These are phyloP conservation scores for Ptilonorhynchus violaceus DNA, from an alignment of 2,113 vertebrate species.

Conservation along the genomic window DNA sequence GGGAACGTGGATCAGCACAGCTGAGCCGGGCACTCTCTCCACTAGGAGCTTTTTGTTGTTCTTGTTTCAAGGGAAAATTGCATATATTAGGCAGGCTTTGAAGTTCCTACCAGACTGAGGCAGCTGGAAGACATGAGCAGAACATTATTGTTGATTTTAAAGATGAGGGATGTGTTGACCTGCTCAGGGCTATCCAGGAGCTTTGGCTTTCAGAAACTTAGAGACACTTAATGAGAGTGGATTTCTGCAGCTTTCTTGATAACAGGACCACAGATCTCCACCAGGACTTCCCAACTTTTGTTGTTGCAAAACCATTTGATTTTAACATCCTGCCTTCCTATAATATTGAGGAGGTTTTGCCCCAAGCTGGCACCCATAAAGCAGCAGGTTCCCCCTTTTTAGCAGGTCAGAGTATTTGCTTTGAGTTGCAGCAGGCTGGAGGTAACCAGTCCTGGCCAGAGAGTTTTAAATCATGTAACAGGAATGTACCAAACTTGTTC, in stretches of 20 bases:
- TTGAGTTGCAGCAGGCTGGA: neutral
- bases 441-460: neutral
- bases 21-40: neutral
- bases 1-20: neutral
- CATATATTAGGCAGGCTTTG: conserved; percentile 46
- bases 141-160: neutral
- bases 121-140: neutral
- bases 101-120: neutral
- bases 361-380: neutral
- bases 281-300: neutral
- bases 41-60: neutral
- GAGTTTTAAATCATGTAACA: neutral
- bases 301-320: neutral
- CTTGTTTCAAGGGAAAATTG: conserved; percentile 28
- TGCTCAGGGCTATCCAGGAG: neutral
- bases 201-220: neutral
- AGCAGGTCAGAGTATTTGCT: neutral
- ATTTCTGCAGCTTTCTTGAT: neutral
- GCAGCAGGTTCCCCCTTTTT: neutral
- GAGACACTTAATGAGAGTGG: neutral
- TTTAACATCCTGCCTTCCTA: neutral
- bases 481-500: neutral
- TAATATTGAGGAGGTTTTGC: neutral
- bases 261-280: neutral
- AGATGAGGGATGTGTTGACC: neutral